These are phyloP conservation scores for Parnassius apollo DNA, from an alignment of 2,888 invertebrate species.

Conservation along the genomic window DNA sequence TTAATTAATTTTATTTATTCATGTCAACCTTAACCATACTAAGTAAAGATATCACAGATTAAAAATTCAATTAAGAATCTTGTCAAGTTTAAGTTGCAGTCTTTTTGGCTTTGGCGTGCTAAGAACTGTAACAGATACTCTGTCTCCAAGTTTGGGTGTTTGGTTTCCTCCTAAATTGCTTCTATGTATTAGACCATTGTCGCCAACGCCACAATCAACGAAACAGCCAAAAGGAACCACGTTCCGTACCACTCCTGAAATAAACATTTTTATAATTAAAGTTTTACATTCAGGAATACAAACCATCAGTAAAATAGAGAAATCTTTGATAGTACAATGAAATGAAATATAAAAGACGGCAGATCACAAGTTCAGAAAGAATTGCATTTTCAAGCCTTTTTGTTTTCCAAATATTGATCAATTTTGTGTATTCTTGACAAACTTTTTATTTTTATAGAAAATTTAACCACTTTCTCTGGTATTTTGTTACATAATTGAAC, in stretches of 20 bases:
- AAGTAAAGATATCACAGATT: constrained; percentile 30
- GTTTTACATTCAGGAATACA: too few relatives aligned
- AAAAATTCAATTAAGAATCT: constrained; percentile 54
- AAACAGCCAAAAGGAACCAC: constrained; percentile 95
- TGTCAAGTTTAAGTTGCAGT: constrained; percentile 78
- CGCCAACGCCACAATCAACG: constrained; percentile 91
- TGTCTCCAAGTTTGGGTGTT: constrained; percentile 84
- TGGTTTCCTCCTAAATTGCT: constrained; percentile 79
- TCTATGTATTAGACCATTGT: constrained; percentile 85
- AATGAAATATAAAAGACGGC: too few relatives aligned
- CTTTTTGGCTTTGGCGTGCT: constrained; percentile 80
- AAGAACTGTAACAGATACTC: constrained; percentile 84
- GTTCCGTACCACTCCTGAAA: constrained; percentile 89
- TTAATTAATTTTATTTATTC: neutral
- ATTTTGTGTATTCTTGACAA: too few relatives aligned
- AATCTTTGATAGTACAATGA: too few relatives aligned
- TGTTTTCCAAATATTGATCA: too few relatives aligned
- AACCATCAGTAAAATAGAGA: too few relatives aligned
- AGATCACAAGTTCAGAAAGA: too few relatives aligned
- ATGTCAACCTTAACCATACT: constrained; percentile 26
- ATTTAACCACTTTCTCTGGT: too few relatives aligned
- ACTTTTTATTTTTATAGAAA: too few relatives aligned
- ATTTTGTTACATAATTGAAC: too few relatives aligned
- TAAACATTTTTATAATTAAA: neutral
- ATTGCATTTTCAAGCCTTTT: too few relatives aligned